Evolutionary conservation across 2,113 vertebrate species (phyloP).

Genomic region (Synodontis membranacea): DNA sequence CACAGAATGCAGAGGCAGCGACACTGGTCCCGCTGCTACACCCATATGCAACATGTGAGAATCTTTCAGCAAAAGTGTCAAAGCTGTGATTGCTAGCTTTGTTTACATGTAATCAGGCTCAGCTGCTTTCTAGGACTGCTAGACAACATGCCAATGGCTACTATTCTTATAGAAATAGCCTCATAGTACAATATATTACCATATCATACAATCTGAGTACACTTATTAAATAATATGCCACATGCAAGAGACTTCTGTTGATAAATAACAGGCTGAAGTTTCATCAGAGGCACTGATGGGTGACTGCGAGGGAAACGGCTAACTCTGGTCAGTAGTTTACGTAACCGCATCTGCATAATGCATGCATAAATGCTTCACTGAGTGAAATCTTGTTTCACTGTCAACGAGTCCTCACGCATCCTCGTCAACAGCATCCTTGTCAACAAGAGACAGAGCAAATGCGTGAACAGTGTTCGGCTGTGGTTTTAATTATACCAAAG

Average conservation of each 20-base stretch:
- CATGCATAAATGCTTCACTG: conserved; percentile 21
- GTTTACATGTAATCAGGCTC: background rate
- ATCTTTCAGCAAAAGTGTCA: conserved; percentile 44
- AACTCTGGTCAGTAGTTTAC: background rate
- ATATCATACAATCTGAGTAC: background rate
- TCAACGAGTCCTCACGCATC: conserved; percentile 7
- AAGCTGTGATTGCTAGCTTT: conserved; percentile 5
- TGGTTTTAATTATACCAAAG: conserved; percentile 15
- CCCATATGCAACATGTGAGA: conserved; percentile 13
- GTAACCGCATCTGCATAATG: conserved; percentile 2
- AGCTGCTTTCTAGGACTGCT: conserved; percentile 19
- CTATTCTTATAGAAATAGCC: background rate
- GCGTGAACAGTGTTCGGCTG: conserved; percentile 4
- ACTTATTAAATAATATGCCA: background rate
- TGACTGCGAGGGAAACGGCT: conserved; percentile 6
- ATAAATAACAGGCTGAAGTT: background rate
- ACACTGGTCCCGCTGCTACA: background rate
- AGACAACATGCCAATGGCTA: background rate
- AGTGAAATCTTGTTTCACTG: conserved; percentile 27
- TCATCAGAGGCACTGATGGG: background rate
- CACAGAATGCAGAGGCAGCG: background rate
- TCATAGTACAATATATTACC: background rate
- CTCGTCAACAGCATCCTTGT: background rate
- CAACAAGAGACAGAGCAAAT: conserved; percentile 12
- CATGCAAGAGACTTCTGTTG: background rate